Percentiles rank a stretch among this genome's conserved stretches.
phyloP scores from a whole-genome alignment of 2,888 invertebrate genomes.

The Eremobia ochroleuca region DNA sequence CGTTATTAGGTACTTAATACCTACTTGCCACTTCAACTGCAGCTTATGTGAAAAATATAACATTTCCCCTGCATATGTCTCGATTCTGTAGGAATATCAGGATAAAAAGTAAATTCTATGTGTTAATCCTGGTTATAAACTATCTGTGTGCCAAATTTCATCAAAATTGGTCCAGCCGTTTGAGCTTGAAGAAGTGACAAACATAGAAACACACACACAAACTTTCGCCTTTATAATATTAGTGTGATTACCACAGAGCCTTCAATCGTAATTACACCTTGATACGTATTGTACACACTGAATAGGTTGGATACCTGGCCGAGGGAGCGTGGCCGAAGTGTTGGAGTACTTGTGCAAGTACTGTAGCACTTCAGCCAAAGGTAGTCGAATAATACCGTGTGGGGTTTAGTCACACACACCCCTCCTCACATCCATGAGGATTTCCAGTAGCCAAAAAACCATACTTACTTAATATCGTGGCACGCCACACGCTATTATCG shows the following conservation, averaged over 20 bases:
- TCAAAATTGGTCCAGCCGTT: no score
- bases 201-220: no score
- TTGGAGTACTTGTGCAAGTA: not conserved
- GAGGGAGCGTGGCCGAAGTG: not conserved
- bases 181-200: no score
- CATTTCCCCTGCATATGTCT: no score
- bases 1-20: not conserved
- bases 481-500: not conserved
- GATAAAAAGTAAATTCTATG: no score
- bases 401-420: not conserved
- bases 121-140: no score
- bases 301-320: not conserved
- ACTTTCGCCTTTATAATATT: no score
- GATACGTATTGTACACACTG: not conserved
- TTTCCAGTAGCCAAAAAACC: not conserved
- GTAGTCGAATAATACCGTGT: not conserved
- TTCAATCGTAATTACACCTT: not conserved
- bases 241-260: not conserved
- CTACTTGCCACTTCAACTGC: not conserved
- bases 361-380: not conserved
- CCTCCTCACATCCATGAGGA: not conserved
- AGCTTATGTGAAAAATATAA: not conserved
- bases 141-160: no score
- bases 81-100: no score
- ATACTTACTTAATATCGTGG: not conserved